Percentiles rank a stretch among this genome's conserved stretches.
Conservation (phyloP, 2,888 invertebrate species). For the Drosophila aldrichi region DNA sequence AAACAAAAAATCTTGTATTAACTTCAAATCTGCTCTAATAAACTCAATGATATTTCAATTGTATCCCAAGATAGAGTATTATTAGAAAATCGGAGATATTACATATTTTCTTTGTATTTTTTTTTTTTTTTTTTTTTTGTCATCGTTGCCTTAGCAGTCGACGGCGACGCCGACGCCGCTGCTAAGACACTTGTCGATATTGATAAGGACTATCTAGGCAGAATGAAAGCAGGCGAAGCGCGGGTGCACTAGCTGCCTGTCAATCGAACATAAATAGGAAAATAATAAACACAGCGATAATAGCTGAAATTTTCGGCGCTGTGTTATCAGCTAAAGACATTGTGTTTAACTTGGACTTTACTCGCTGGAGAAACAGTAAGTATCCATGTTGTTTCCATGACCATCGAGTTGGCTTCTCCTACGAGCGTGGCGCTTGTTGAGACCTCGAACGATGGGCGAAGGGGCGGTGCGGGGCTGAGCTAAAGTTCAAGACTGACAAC, state of each 20-base stretch:
- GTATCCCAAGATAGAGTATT: neutral
- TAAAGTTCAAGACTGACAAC: conserved; percentile 46
- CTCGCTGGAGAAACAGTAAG: conserved; percentile 21
- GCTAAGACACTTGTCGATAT: conserved; percentile 47
- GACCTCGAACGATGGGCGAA: too few relatives aligned
- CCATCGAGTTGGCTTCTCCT: conserved; percentile 1
- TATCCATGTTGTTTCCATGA: conserved; percentile 24
- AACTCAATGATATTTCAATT: neutral
- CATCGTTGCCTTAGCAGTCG: conserved; percentile 1
- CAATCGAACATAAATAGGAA: conserved; percentile 34
- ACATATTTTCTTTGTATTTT: neutral
- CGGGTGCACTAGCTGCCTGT: conserved; percentile 23
- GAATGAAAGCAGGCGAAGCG: conserved; percentile 13
- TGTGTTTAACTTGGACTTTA: conserved; percentile 65
- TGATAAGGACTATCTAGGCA: conserved; percentile 50
- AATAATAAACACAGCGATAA: conserved; percentile 38
- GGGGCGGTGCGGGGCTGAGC: neutral
- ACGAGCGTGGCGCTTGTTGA: conserved; percentile 29
- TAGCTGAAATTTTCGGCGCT: conserved; percentile 51
- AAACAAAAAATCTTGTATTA: neutral
- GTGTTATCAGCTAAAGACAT: conserved; percentile 60
- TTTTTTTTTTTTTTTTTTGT: neutral
- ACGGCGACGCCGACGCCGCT: conserved; percentile 23
- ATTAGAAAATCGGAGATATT: neutral
- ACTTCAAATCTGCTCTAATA: neutral